Evolutionary conservation across 1,140 invertebrate species (phyloP), one percentile per base, ranked within the genome.

Genomic region (Magallana angulata): DNA sequence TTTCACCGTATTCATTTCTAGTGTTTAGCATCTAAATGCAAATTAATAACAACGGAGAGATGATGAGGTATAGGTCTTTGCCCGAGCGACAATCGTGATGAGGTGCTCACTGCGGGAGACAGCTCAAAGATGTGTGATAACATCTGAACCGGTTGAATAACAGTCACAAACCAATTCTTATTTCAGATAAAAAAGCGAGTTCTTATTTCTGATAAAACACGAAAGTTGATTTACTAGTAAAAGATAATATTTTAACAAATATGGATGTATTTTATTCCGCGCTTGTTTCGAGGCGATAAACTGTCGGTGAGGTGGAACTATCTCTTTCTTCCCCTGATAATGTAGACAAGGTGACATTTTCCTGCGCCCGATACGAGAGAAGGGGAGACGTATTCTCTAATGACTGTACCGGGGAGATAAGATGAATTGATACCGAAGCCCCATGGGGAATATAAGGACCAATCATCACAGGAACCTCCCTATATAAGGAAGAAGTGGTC

Each of bases 151-250:
- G 14, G 8, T 76, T 18, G 36, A 76, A 76, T 76, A 30, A 76
- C 68, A 24, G 60, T 64, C 7, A 64, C 18, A 64, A 64, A 64
- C 60, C 60, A 64, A 71, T 71, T 18, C 30, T n/a, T 36, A 76
- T 12, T 71, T 24, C 11, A 18, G 11, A 71, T 76, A 76, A 76
- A 76, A 76, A 30, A 30, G 68, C 68, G 36, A 76, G 24, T 30
- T 36, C 68, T 12, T 24, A 30, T 76, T 76, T 76, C 36, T 76
- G 68, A 76, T 76, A 76, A 76, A 76, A 76, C 68, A 76, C 68
- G 68, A 76, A 76, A 76, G 30, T 76, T 76, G 68, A 76, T 76
- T 76, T 76, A 76, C 24, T 76, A 12, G 68, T 11, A 30, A 24
- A 30, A 18, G 68, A 76, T 76, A 76, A 76, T 48, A 30, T 76